A percentile compares a stretch with the other conserved stretches of the same genome.
phyloP scores from a whole-genome alignment of 2,113 vertebrate species.

The Isichthys henryi region DNA sequence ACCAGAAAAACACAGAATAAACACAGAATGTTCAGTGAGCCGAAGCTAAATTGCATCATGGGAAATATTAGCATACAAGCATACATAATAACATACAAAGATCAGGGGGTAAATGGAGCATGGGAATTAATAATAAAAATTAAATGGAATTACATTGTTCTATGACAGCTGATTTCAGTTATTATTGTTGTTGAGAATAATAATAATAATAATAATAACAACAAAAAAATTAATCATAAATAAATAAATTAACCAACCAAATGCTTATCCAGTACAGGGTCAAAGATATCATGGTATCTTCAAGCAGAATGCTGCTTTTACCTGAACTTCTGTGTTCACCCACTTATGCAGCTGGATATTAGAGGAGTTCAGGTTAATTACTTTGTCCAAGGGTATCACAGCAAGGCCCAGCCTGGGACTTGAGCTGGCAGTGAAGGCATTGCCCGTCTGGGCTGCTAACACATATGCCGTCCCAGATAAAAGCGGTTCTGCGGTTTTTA shows the following conservation, averaged over 20 bases:
- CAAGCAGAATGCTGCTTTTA: background rate
- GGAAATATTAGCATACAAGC: background rate
- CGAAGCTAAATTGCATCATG: background rate
- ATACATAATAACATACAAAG: background rate
- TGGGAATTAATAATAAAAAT: background rate
- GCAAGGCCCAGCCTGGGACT: background rate
- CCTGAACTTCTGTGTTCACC: background rate
- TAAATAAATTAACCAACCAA: background rate
- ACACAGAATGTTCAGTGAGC: background rate
- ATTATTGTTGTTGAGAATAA: background rate
- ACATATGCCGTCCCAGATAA: background rate
- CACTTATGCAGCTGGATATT: background rate
- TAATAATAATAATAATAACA: background rate
- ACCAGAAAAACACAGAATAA: background rate
- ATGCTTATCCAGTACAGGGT: background rate
- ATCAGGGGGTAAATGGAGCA: background rate
- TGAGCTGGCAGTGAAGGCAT: background rate
- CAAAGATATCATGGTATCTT: background rate
- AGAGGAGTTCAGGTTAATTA: background rate
- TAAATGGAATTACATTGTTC: background rate
- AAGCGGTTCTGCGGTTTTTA: background rate
- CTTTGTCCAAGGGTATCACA: background rate
- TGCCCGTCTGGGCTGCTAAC: background rate
- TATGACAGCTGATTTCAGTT: background rate
- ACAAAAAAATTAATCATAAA: background rate